Percentiles rank a stretch among this genome's conserved stretches.
Evolutionary conservation across 2,888 invertebrate genomes (phyloP).

Genomic region (Pseudococcus longispinus): DNA sequence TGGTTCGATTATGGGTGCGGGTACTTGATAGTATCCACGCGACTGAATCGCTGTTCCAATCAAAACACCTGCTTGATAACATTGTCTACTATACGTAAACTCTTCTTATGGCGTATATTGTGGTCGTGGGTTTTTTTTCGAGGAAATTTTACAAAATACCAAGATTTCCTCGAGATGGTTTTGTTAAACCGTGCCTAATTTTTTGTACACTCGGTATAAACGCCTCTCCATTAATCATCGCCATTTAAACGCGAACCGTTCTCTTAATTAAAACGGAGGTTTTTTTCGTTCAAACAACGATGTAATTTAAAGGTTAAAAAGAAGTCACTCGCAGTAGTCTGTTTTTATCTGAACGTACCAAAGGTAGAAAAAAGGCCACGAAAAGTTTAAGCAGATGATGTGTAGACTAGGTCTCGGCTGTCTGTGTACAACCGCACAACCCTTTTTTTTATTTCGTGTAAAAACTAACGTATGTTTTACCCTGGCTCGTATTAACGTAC

Average conservation of each 20-base stretch:
- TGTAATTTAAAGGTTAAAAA: conserved; percentile 23
- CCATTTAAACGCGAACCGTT: neutral
- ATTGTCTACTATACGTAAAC: neutral
- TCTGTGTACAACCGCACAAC: neutral
- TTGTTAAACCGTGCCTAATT: conserved; percentile 14
- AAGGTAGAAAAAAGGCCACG: conserved; percentile 39
- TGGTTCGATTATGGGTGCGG: conserved; percentile 39
- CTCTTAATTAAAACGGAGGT: conserved; percentile 37
- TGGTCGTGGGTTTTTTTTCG: neutral
- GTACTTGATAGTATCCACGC: conserved; percentile 46
- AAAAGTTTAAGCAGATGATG: conserved; percentile 36
- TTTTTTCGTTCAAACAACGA: conserved; percentile 1
- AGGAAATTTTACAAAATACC: neutral
- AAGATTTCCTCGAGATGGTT: neutral
- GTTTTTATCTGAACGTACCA: neutral
- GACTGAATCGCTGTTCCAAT: conserved; percentile 25
- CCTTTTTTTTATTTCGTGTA: conserved; percentile 18
- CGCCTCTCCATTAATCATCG: conserved; percentile 39
- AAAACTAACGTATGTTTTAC: conserved; percentile 1
- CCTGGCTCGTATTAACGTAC: neutral
- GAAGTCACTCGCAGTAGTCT: conserved; percentile 16
- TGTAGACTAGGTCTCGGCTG: neutral
- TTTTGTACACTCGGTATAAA: conserved; percentile 28
- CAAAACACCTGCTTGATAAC: conserved; percentile 30
- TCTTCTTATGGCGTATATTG: neutral